Conservation (phyloP, 2,797 vertebrate species). For the Cetoscarus ocellatus region DNA sequence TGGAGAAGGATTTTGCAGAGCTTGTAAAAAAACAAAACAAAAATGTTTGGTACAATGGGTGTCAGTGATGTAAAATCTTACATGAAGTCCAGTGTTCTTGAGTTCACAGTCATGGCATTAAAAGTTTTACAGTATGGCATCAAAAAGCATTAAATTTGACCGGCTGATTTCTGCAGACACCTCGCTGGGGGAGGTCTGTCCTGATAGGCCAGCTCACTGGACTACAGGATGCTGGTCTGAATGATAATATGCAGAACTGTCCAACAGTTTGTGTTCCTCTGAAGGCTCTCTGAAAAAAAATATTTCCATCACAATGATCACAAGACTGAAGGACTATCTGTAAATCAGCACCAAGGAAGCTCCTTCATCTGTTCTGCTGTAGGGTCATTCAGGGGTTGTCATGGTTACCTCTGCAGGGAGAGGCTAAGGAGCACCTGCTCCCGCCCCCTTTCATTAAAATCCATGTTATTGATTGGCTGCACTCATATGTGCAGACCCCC, state of each 20-base stretch:
- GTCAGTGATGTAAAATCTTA: too few relatives aligned
- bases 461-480: slow-evolving; percentile 70
- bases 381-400: slow-evolving; percentile 70
- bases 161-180: background rate
- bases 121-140: too few relatives aligned
- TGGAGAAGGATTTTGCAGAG: too few relatives aligned
- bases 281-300: background rate
- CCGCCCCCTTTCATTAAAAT: slow-evolving; percentile 69
- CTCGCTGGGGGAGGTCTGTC: background rate
- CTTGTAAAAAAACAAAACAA: too few relatives aligned
- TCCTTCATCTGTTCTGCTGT: slow-evolving; percentile 42
- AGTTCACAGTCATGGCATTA: too few relatives aligned
- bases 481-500: slow-evolving; percentile 18
- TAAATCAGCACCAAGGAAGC: background rate
- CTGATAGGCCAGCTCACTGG: background rate
- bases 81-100: too few relatives aligned
- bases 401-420: slow-evolving; percentile 71
- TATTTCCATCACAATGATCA: background rate
- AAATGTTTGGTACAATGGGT: too few relatives aligned
- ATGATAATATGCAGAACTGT: background rate
- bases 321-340: background rate
- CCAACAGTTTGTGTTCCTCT: background rate
- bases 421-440: slow-evolving; percentile 45
- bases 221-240: background rate
- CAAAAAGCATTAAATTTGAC: too few relatives aligned